Evolutionary conservation across 2,113 vertebrate genomes (phyloP).

Genomic region (Todiramphus chloris): DNA sequence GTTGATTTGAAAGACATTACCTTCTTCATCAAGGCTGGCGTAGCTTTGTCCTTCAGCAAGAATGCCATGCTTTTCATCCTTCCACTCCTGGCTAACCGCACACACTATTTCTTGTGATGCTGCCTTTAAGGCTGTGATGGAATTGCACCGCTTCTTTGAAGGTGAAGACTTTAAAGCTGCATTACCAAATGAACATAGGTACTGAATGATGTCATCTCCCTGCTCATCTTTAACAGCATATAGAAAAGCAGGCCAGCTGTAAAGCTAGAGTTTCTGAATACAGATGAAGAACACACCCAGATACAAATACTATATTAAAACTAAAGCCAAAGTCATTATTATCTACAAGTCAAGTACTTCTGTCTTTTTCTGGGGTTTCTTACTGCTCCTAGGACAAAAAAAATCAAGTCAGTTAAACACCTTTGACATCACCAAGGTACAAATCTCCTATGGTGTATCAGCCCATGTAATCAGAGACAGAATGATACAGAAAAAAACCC

Average conservation of each 20-base stretch:
- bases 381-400: not conserved
- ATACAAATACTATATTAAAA: not conserved
- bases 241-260: not conserved
- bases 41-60: conserved; percentile 88
- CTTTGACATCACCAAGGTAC: not conserved
- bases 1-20: conserved; percentile 67
- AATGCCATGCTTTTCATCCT: conserved; percentile 79
- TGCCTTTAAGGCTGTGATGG: conserved; percentile 90
- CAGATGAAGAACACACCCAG: not conserved
- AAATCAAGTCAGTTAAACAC: not conserved
- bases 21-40: conserved; percentile 93
- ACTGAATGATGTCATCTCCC: not conserved
- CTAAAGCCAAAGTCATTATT: not conserved
- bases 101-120: conserved; percentile 93
- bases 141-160: conserved; percentile 90
- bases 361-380: not conserved
- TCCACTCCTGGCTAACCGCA: conserved; percentile 81
- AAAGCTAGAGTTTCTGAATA: not conserved
- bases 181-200: conserved; percentile 28
- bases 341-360: not conserved
- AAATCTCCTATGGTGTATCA: not conserved
- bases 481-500: not conserved
- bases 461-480: not conserved
- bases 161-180: conserved; percentile 91
- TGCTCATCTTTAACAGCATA: not conserved